phyloP scores from a whole-genome alignment of 2,113 vertebrate species.

The Nipponia nippon region DNA sequence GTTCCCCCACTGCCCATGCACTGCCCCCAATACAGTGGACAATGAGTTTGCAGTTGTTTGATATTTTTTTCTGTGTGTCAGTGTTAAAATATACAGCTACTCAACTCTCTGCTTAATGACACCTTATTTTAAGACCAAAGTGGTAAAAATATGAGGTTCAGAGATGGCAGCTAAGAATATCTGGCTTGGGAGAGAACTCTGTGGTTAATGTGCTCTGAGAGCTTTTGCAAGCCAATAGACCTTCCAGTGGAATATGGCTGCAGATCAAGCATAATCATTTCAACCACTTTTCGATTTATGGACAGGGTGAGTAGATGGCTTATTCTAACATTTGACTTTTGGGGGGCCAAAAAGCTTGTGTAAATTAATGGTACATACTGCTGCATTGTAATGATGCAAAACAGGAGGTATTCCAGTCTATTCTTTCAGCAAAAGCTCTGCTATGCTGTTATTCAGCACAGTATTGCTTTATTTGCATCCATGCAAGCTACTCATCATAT shows the following conservation, averaged over 20 bases:
- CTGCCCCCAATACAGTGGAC: rapidly evolving
- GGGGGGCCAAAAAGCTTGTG: neutral
- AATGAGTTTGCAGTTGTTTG: neutral
- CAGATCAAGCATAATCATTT: neutral
- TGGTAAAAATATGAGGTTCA: neutral
- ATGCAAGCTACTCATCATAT: neutral
- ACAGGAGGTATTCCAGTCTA: slow-evolving; percentile 7
- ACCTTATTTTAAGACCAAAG: neutral
- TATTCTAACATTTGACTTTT: slow-evolving; percentile 3
- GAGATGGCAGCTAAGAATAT: neutral
- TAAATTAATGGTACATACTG: slow-evolving; percentile 30
- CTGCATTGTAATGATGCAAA: neutral
- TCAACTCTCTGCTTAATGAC: neutral
- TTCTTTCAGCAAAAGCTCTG: neutral
- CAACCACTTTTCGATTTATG: slow-evolving; percentile 13
- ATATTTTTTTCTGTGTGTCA: neutral
- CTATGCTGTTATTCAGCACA: neutral
- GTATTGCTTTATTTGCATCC: neutral
- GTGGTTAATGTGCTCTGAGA: neutral
- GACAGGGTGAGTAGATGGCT: neutral
- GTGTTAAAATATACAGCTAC: neutral
- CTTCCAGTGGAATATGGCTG: slow-evolving; percentile 29
- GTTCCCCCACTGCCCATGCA: rapidly evolving
- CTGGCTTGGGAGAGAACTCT: neutral
- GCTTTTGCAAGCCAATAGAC: slow-evolving; percentile 1